phyloP scores from a whole-genome alignment of 2,113 vertebrate species.

The Albula glossodonta region DNA sequence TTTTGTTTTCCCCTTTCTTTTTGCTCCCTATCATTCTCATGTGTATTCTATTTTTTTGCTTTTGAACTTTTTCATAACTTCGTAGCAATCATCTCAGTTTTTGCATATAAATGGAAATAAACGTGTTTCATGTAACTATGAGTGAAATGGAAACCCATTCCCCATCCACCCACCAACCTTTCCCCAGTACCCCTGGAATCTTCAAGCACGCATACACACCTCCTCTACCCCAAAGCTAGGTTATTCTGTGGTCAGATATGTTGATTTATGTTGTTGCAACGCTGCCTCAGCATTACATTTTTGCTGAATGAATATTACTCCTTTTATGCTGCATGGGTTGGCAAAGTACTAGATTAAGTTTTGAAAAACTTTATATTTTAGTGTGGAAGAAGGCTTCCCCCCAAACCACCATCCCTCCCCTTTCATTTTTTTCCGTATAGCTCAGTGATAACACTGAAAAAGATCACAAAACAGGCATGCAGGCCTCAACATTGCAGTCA shows the following conservation, averaged over 20 bases:
- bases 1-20: not conserved
- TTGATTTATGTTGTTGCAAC: not conserved
- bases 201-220: too few relatives aligned
- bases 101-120: too few relatives aligned
- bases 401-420: not conserved
- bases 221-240: not conserved
- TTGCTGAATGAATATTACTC: not conserved
- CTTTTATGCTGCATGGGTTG: not conserved
- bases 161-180: not conserved
- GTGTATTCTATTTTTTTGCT: not conserved
- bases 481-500: not conserved
- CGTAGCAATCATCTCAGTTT: not conserved
- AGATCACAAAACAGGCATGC: not conserved
- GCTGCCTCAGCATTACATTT: not conserved
- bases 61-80: not conserved
- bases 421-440: not conserved
- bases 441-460: not conserved
- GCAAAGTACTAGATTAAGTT: not conserved
- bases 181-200: too few relatives aligned
- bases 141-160: not conserved
- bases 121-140: too few relatives aligned
- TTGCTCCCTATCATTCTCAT: not conserved
- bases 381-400: not conserved
- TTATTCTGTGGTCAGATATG: not conserved
- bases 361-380: not conserved